Base-by-base conservation (phyloP, 1,140 invertebrate species). In the Drosophila oshimai region DNA sequence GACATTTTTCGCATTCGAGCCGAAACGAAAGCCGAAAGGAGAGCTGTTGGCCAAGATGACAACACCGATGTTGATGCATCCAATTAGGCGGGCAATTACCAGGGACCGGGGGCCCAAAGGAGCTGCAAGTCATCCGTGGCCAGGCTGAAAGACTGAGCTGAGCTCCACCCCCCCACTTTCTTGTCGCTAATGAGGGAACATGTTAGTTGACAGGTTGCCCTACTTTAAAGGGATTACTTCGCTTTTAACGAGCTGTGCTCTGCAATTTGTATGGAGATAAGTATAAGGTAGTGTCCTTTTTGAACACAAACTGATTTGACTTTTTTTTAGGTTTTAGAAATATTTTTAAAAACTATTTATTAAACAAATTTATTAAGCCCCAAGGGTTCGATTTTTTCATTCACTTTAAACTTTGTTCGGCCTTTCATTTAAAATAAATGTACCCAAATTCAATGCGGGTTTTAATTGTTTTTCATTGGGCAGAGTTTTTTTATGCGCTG, bases 21-120 rank as follows among this genome's bases (percentile, higher is more conserved):
- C 22, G 10, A 26, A 15, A 49, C 15, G 24, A 4, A 1, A 22
- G 15, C 1, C n/a, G 4, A n/a, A 2, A 6, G 44, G 36, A 4
- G 9, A 41, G 18, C 17, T 20, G 22, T 13, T 18, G 42, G 18
- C 26, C 42, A 50, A 54, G 74, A 72, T 62, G 62, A 69, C 61
- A 57, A 34, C 39, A 34, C 39, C 33, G 31, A 60, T 75, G 78
- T 77, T 69, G 71, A 72, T 86, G 80, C 74, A 79, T 51, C 71
- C 80, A 84, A 84, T 84, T 84, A 84, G 64, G 26, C 18, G 33
- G 22, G 39, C 80, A 84, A 84, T 84, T 86, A 79, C 51, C 79
- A 18, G 31, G 64, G 6, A 64, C 20, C 57, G 5, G 26, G 6
- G 57, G 20, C 15, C 26, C 58, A 24, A 61, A 45, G 54, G 54